Evolutionary conservation across 2,888 invertebrate species (phyloP), one percentile per base, ranked within the genome.

Genomic region (Philereme vetulata): DNA sequence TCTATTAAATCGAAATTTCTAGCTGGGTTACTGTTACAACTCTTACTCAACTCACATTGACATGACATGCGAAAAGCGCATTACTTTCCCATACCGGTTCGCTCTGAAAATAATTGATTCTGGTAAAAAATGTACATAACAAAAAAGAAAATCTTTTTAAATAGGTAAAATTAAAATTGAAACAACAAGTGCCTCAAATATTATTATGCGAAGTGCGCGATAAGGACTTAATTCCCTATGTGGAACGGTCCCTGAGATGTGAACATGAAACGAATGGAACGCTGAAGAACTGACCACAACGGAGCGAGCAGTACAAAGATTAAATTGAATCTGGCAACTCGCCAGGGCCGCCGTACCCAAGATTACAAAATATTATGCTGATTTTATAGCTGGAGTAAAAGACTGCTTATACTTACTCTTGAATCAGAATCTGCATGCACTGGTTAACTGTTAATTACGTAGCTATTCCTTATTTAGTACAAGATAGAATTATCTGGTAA

Each of bases 291-390:
- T 86, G 88, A 88, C 88, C 88, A 86, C 88, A 84, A 75, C 76
- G 75, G 68, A 74, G 77, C 78, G 78, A 76, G 72, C 52, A 75
- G 79, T 78, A 84, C 84, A 85, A 88, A 89, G 86, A 90, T 88
- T 86, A 89, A 88, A 88, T 89, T 83, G 84, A 82, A 82, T 75
- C 78, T 82, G 89, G 90, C 87, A 75, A 67, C 66, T 70, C 67
- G 86, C 90, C 88, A 88, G 78, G 71, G 72, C 76, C 75, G 73
- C 75, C 69, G 76, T 75, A 77, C 67, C 78, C 72, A 73, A 81
- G 85, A 87, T 86, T 86, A 82, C 84, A 81, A 85, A 88, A 86
- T 86, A 86, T 85, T 85, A 85, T 86, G 84, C 82, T 83, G 80
- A 86, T 86, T 84, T 83, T 82, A 79, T 81, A 75, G 72, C 71